These are phyloP conservation scores for Tarsius wallacei DNA, from an alignment of 2,797 vertebrate genomes.

Conservation along the genomic window DNA sequence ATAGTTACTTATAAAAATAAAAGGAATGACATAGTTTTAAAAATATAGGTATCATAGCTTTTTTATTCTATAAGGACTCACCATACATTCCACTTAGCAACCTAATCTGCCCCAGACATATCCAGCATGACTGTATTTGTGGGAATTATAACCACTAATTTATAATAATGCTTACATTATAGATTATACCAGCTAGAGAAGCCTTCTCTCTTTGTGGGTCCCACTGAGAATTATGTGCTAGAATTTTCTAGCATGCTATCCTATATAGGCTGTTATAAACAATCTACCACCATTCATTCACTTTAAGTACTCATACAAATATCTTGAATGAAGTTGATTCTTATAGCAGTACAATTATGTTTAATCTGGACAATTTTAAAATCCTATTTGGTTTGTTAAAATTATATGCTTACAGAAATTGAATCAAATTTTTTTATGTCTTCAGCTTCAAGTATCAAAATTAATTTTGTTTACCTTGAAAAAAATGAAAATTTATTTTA, in stretches of 20 bases:
- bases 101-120: background rate
- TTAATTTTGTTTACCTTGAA: background rate
- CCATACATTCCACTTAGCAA: background rate
- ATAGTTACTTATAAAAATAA: background rate
- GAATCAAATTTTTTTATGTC: background rate
- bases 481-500: background rate
- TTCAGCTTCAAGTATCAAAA: background rate
- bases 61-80: background rate
- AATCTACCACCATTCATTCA: background rate
- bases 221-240: background rate
- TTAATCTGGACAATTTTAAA: background rate
- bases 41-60: background rate
- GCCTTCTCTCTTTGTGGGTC: background rate
- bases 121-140: background rate
- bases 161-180: background rate
- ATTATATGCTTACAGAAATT: background rate
- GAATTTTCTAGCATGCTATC: background rate
- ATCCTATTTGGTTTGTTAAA: background rate
- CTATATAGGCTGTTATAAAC: background rate
- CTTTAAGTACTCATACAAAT: background rate
- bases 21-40: background rate
- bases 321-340: background rate
- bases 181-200: background rate
- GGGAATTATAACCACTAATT: background rate
- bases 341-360: background rate